Base-by-base conservation (phyloP, 2,888 invertebrate species). In the Hirtodrosophila trivittata region DNA sequence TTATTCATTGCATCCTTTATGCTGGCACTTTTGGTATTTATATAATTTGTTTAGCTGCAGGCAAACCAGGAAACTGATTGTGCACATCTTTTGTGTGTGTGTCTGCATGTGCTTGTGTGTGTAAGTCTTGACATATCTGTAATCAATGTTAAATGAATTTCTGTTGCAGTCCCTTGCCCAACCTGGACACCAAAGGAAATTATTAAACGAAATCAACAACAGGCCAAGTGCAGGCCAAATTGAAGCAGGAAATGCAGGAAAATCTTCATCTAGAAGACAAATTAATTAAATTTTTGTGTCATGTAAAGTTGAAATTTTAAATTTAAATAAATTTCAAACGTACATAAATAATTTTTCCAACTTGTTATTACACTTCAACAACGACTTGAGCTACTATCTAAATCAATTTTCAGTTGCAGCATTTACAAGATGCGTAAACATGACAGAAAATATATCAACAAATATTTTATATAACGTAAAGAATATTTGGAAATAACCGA, bases 141-240 rank as follows among this genome's bases (percentile, higher is more conserved):
- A 66, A 77, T 83, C 65, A 75, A 75, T 77, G 65, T 72, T 75
- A 58, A 77, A 64, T 67, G 73, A 54, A 83, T 75, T 75, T 72
- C 42, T 43, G 42, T 43, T 45, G 32, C 9, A 5, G 43, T 52
- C 30, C 21, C n/a, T n/a, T n/a, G n/a, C n/a, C n/a, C n/a, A n/a
- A n/a, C n/a, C 10, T 51, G 39, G 41, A 43, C 45, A 56, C 42
- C 62, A 71, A 49, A 38, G 38, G 30, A 56, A 62, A 56, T 66
- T 62, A 66, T 62, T 69, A 14, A 46, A 63, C 38, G 54, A 59
- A 68, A 71, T 52, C 65, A 65, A 51, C 59, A 56, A 47, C 39
- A 42, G 13, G 14, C 18, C 16, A 37, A 35, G 26, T 25, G 37
- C 41, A 9, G 30, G 12, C 10, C 49, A 49, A 69, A 66, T 65